Conservation (phyloP, 1,140 invertebrate genomes). For the Philotrypesis tridentata region DNA sequence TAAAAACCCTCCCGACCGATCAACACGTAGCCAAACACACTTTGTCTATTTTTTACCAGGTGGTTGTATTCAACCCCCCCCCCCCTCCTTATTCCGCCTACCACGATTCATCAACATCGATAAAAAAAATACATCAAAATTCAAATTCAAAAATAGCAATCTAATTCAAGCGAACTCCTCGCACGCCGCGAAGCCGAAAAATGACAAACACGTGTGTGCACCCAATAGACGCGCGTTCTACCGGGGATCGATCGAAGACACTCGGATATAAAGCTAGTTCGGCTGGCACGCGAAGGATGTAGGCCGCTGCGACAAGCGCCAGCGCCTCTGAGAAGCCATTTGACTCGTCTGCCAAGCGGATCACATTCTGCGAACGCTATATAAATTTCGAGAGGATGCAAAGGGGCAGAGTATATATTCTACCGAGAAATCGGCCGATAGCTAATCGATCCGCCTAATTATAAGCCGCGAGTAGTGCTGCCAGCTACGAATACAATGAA, state of each 20-base stretch:
- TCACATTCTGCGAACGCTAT: slow-evolving; percentile 63
- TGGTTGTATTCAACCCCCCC: no score
- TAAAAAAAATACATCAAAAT: no score
- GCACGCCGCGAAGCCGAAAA: not conserved
- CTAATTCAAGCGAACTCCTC: not conserved
- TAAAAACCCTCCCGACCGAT: no score
- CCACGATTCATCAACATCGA: no score
- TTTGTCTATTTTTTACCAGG: no score
- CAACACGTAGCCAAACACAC: no score
- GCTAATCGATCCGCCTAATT: slow-evolving; percentile 47
- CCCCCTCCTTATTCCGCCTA: no score
- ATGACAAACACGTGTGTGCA: not conserved
- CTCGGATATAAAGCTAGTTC: not conserved
- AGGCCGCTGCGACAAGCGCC: slow-evolving; percentile 58
- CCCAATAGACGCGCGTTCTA: not conserved
- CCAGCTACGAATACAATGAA: slow-evolving; percentile 21
- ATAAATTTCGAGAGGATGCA: slow-evolving; percentile 51
- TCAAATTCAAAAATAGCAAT: no score
- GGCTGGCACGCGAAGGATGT: slow-evolving; percentile 61
- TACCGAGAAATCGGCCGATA: slow-evolving; percentile 51
- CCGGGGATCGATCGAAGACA: not conserved
- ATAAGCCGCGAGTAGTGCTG: slow-evolving; percentile 35
- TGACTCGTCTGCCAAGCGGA: slow-evolving; percentile 59
- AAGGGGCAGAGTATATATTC: slow-evolving; percentile 1
- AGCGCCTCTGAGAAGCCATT: slow-evolving; percentile 61